Percentiles rank a stretch among this genome's conserved stretches.
Conservation (phyloP, 2,888 invertebrate genomes). For the Creontiades dilutus region DNA sequence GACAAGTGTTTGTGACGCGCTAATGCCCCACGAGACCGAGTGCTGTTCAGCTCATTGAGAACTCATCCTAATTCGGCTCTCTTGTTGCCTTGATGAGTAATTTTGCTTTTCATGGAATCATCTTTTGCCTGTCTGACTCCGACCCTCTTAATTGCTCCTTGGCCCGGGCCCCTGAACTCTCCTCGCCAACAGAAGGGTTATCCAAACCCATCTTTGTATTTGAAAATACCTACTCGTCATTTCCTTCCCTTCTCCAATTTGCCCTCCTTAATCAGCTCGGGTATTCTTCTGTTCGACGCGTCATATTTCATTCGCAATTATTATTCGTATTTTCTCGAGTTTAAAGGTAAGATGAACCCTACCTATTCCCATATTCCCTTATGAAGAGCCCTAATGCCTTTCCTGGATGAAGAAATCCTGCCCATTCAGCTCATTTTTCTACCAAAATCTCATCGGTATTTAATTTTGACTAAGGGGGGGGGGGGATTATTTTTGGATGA, state of each 20-base stretch:
- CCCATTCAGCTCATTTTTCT: no score
- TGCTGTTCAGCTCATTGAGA: conserved; percentile 16
- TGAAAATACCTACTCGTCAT: conserved; percentile 37
- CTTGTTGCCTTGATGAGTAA: conserved; percentile 51
- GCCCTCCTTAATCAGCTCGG: background rate
- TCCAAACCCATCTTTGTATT: conserved; percentile 5
- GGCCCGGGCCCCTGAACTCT: background rate
- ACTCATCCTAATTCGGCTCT: conserved; percentile 51
- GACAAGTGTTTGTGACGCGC: conserved; percentile 57
- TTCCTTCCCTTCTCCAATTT: background rate
- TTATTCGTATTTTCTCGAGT: background rate
- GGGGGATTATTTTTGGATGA: no score
- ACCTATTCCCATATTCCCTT: no score
- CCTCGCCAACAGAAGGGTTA: background rate
- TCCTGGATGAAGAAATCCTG: no score
- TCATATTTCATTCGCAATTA: background rate
- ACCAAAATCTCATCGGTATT: no score
- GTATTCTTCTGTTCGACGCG: background rate
- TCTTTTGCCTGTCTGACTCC: conserved; percentile 46
- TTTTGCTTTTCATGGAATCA: conserved; percentile 58
- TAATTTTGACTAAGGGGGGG: no score
- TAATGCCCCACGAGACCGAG: conserved; percentile 47
- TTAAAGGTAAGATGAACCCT: background rate
- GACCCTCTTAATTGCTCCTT: conserved; percentile 35
- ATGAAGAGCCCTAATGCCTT: no score